These are phyloP conservation scores for Dolichotis patagonum DNA, from an alignment of 2,113 vertebrate genomes.

Conservation along the genomic window DNA sequence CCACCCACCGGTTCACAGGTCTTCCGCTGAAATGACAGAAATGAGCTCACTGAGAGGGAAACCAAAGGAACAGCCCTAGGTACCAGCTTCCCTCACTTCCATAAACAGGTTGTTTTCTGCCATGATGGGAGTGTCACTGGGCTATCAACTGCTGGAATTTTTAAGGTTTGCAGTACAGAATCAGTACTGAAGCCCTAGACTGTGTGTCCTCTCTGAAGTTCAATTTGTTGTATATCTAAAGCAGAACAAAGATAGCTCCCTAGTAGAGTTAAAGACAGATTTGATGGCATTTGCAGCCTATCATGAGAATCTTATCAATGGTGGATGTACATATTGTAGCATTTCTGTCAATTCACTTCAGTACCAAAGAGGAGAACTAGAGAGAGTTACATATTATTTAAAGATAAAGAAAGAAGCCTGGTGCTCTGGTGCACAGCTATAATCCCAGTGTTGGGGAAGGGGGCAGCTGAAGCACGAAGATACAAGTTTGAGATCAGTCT, in stretches of 20 bases:
- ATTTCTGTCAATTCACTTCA: neutral
- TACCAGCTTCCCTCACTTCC: neutral
- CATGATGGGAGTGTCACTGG: accelerated
- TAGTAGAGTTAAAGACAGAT: neutral
- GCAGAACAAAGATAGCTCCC: neutral
- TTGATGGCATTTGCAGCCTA: neutral
- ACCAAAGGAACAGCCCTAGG: neutral
- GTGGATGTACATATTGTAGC: neutral
- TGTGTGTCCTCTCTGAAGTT: slow-evolving; percentile 36
- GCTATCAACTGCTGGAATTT: neutral
- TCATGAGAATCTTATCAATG: neutral
- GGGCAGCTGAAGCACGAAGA: neutral
- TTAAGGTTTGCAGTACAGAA: neutral
- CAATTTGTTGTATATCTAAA: neutral
- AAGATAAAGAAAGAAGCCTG: neutral
- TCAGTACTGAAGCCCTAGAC: neutral
- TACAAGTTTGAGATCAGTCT: neutral
- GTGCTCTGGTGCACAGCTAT: no score
- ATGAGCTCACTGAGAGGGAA: neutral
- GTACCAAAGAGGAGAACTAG: neutral
- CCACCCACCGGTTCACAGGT: neutral
- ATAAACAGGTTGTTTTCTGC: neutral
- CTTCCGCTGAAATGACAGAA: neutral
- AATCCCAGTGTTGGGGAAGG: neutral
- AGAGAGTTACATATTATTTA: slow-evolving; percentile 19